These are phyloP conservation scores for Sphenodon punctatus DNA, from an alignment of 2,797 vertebrate genomes.

Conservation along the genomic window DNA sequence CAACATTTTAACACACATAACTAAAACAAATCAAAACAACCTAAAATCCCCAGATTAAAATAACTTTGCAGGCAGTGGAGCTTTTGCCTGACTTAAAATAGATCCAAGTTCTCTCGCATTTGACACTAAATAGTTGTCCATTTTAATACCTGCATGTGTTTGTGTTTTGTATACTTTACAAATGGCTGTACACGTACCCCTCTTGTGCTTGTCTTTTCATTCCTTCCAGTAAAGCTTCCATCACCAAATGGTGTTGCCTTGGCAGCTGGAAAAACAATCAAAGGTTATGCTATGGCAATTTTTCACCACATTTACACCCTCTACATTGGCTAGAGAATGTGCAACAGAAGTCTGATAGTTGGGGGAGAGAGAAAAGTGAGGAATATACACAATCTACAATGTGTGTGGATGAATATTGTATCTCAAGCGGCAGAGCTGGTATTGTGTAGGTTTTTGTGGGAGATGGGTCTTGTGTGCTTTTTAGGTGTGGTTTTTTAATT, in stretches of 20 bases:
- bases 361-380: not conserved
- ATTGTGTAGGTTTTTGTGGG: too few species aligned
- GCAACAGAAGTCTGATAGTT: not conserved
- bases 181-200: constrained; percentile 73
- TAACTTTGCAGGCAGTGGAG: too few species aligned
- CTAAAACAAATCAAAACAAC: too few species aligned
- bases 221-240: constrained; percentile 80
- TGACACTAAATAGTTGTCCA: not conserved
- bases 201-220: constrained; percentile 67
- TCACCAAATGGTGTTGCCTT: constrained; percentile 44
- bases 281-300: not conserved
- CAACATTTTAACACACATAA: too few species aligned
- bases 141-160: too few species aligned
- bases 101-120: not conserved
- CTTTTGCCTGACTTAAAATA: not conserved
- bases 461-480: too few species aligned
- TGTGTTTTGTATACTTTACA: too few species aligned
- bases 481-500: too few species aligned
- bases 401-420: not conserved
- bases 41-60: too few species aligned
- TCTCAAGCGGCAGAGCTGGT: too few species aligned
- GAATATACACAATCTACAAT: not conserved
- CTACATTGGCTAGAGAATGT: constrained; percentile 36
- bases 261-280: constrained; percentile 27
- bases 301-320: constrained; percentile 10